Conservation (phyloP, 2,797 vertebrate genomes). For the Erpetoichthys calabaricus region DNA sequence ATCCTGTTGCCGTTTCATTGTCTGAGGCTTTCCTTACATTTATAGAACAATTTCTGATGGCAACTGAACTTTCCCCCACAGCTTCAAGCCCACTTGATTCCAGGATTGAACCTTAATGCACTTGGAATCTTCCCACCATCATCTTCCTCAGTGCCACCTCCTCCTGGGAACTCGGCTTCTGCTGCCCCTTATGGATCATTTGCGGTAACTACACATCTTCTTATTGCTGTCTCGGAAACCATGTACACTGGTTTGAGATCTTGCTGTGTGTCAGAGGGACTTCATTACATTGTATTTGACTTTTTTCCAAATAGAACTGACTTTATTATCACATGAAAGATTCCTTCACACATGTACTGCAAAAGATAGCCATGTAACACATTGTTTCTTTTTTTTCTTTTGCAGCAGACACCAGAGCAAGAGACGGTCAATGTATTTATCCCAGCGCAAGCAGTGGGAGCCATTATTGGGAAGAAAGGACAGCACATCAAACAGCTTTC, state of each 20-base stretch:
- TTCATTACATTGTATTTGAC: no score
- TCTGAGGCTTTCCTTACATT: no score
- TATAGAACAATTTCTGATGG: no score
- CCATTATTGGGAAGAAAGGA: conserved; percentile 91
- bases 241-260: no score
- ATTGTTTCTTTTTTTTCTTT: neutral
- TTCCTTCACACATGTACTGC: no score
- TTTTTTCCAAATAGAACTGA: no score
- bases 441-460: conserved; percentile 84
- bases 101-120: conserved; percentile 78
- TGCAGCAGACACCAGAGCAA: conserved; percentile 70
- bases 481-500: conserved; percentile 94
- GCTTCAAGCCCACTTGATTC: conserved; percentile 88
- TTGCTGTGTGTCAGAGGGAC: no score
- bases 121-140: conserved; percentile 85
- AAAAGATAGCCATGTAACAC: no score
- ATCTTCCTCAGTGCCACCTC: conserved; percentile 59
- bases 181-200: conserved; percentile 74
- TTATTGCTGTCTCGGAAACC: neutral
- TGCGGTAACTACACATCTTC: conserved; percentile 45
- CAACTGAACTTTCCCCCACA: conserved; percentile 22
- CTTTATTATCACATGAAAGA: no score
- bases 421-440: conserved; percentile 91
- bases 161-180: conserved; percentile 66
- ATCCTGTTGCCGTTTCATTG: no score